Percentiles rank a stretch among this genome's conserved stretches.
These are phyloP conservation scores for Oeneis ivallda DNA, from an alignment of 2,888 invertebrate genomes.

Conservation along the genomic window DNA sequence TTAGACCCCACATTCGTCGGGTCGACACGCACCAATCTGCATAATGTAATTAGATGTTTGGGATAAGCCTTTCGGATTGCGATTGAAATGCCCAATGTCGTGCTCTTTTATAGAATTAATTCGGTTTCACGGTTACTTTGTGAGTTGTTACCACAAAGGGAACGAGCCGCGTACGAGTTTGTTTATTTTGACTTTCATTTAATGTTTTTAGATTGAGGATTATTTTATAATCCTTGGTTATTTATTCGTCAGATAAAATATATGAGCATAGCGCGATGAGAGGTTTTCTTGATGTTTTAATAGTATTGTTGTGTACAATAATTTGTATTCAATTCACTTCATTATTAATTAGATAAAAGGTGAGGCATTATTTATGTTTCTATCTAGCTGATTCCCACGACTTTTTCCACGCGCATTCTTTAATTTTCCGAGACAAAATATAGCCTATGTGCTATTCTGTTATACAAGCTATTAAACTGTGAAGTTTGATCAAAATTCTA, in stretches of 20 bases:
- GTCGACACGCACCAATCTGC: conserved; percentile 31
- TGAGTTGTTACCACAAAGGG: neutral
- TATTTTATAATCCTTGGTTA: neutral
- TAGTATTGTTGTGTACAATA: too few relatives aligned
- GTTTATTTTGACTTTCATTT: neutral
- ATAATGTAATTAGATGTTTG: conserved; percentile 36
- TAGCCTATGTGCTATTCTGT: too few relatives aligned
- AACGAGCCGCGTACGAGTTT: neutral
- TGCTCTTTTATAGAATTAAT: conserved; percentile 21
- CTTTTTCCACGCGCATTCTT: too few relatives aligned
- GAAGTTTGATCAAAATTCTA: too few relatives aligned
- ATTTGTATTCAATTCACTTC: too few relatives aligned
- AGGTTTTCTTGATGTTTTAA: too few relatives aligned
- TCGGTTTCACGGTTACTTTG: neutral
- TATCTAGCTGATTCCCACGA: too few relatives aligned
- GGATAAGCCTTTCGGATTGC: conserved; percentile 20
- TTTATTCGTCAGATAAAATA: neutral
- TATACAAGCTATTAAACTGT: too few relatives aligned
- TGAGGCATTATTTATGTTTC: too few relatives aligned
- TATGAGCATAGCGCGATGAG: too few relatives aligned
- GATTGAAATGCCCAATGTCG: conserved; percentile 18
- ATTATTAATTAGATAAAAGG: too few relatives aligned
- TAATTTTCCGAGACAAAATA: too few relatives aligned
- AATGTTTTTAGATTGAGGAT: neutral
- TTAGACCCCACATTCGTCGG: neutral